Conservation (phyloP, 2,797 vertebrate genomes). For the Sebastiscus tertius region DNA sequence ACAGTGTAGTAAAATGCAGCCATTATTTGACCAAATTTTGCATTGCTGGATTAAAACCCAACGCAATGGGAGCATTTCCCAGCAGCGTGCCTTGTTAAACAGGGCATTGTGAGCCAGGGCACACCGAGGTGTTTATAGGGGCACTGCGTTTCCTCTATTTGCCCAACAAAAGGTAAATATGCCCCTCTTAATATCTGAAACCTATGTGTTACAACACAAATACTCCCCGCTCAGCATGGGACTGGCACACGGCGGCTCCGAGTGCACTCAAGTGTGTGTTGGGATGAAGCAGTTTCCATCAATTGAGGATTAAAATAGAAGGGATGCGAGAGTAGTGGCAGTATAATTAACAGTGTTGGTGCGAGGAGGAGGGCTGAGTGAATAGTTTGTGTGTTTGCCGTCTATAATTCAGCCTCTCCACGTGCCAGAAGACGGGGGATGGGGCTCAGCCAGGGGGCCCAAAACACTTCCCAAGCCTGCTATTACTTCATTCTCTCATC, state of each 20-base stretch:
- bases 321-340: constrained; percentile 53
- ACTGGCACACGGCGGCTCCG: constrained; percentile 29
- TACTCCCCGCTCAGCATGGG: constrained; percentile 34
- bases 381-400: constrained; percentile 57
- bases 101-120: constrained; percentile 3
- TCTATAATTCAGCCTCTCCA: constrained; percentile 75
- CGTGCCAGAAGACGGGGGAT: constrained; percentile 54
- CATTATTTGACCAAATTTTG: not conserved
- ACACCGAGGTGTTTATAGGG: constrained; percentile 25
- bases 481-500: constrained; percentile 63
- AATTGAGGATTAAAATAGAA: constrained; percentile 68
- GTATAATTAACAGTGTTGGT: constrained; percentile 75
- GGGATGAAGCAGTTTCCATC: constrained; percentile 53
- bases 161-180: constrained; percentile 26
- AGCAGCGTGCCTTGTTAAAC: constrained; percentile 44
- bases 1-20: not conserved
- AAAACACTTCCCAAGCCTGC: constrained; percentile 60
- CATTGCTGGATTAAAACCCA: not conserved
- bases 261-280: constrained; percentile 8
- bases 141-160: constrained; percentile 22
- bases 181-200: constrained; percentile 32
- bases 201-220: constrained; percentile 64
- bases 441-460: constrained; percentile 48
- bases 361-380: constrained; percentile 51
- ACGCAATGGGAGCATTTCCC: constrained; percentile 34